Evolutionary conservation across 2,113 vertebrate genomes (phyloP).

Genomic region (Antechinus stuartii): DNA sequence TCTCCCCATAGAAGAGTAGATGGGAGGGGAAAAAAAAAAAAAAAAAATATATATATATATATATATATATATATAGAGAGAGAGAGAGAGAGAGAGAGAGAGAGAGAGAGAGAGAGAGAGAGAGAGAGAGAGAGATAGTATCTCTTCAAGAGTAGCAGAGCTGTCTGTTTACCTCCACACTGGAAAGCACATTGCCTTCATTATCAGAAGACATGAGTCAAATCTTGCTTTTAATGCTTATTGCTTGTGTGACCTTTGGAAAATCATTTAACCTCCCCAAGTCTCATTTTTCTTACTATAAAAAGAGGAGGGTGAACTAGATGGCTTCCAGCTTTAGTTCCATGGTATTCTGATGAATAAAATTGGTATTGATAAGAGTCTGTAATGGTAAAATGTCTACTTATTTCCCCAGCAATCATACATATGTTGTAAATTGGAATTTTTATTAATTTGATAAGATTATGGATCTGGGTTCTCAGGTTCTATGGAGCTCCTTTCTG

Average conservation of each 20-base stretch:
- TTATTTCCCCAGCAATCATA: neutral
- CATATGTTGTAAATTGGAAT: neutral
- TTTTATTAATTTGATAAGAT: neutral
- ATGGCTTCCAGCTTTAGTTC: neutral
- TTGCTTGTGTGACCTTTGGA: neutral
- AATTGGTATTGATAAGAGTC: neutral
- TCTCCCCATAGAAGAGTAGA: neutral
- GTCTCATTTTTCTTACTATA: neutral
- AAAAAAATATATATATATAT: no score
- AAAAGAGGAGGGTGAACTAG: neutral
- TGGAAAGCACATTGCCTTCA: neutral
- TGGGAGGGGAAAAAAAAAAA: neutral
- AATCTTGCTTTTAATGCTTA: neutral
- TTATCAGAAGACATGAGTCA: neutral
- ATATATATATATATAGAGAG: no score
- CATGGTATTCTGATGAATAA: neutral
- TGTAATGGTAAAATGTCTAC: neutral
- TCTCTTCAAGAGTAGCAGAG: neutral
- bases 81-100: no score
- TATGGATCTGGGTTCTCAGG: neutral
- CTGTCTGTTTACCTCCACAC: neutral
- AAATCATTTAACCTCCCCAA: neutral
- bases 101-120: no score
- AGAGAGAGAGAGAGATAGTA: no score
- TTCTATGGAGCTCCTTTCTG: neutral